Evolutionary conservation across 2,888 invertebrate genomes (phyloP).

Genomic region (Hemistola chrysoprasaria): DNA sequence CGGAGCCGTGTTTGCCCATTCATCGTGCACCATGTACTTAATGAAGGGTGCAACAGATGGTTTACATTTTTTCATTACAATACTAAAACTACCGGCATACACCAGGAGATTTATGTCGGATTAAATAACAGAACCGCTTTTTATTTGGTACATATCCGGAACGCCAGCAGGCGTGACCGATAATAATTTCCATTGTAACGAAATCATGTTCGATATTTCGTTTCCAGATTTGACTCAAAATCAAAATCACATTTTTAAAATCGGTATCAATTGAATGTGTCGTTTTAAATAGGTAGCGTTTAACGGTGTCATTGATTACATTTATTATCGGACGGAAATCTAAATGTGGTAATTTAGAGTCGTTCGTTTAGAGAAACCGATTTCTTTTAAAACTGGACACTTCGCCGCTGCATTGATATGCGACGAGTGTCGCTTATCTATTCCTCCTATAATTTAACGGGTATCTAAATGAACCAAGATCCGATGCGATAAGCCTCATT

Average conservation of each 20-base stretch:
- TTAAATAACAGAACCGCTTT: slow-evolving; percentile 69
- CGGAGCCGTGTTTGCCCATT: slow-evolving; percentile 63
- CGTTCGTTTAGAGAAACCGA: slow-evolving; percentile 56
- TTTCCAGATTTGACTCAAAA: slow-evolving; percentile 13
- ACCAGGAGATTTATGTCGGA: slow-evolving; percentile 75
- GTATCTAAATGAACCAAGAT: slow-evolving; percentile 77
- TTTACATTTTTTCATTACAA: slow-evolving; percentile 76
- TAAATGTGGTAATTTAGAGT: slow-evolving; percentile 65
- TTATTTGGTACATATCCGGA: slow-evolving; percentile 71
- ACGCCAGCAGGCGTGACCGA: slow-evolving; percentile 67
- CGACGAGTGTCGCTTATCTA: slow-evolving; percentile 68
- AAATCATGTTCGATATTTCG: slow-evolving; percentile 33
- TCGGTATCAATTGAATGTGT: slow-evolving; percentile 14
- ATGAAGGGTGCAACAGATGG: slow-evolving; percentile 82
- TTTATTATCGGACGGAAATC: slow-evolving; percentile 58
- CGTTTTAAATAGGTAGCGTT: slow-evolving; percentile 39
- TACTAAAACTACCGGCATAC: slow-evolving; percentile 63
- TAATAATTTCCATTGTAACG: slow-evolving; percentile 63
- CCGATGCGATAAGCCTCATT: slow-evolving; percentile 73
- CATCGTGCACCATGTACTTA: slow-evolving; percentile 59
- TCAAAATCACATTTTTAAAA: slow-evolving; percentile 13
- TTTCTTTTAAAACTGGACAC: slow-evolving; percentile 52
- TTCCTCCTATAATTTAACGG: slow-evolving; percentile 73
- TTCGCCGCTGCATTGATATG: slow-evolving; percentile 60
- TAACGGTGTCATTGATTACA: slow-evolving; percentile 48